These are phyloP conservation scores for Arrhamphus sclerolepis DNA, from an alignment of 2,797 vertebrate species.

Conservation along the genomic window DNA sequence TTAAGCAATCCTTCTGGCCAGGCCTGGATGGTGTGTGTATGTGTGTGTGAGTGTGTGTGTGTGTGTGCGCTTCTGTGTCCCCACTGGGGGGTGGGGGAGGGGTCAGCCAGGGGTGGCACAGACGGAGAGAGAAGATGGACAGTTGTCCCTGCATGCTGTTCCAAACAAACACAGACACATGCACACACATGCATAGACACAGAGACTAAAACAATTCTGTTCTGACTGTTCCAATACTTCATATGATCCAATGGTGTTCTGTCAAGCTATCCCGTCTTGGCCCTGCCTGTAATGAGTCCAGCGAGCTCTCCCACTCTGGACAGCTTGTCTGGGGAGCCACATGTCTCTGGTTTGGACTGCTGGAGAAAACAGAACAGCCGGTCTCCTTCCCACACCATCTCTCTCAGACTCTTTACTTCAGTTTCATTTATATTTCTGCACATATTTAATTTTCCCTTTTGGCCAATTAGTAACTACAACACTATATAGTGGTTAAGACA, in stretches of 20 bases:
- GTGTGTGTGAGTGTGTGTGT: slow-evolving; percentile 25
- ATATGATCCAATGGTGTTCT: slow-evolving; percentile 78
- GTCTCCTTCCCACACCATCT: slow-evolving; percentile 81
- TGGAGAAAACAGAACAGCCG: slow-evolving; percentile 82
- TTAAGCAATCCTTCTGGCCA: slow-evolving; percentile 74
- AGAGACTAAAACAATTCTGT: slow-evolving; percentile 64
- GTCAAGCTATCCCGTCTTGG: slow-evolving; percentile 78
- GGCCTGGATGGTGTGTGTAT: slow-evolving; percentile 34
- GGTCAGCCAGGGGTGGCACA: slow-evolving; percentile 79
- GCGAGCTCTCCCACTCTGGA: slow-evolving; percentile 80
- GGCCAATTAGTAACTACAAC: slow-evolving; percentile 78
- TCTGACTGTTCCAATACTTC: slow-evolving; percentile 61
- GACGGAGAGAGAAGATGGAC: slow-evolving; percentile 76
- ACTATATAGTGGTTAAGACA: slow-evolving; percentile 59
- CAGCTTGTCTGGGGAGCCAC: slow-evolving; percentile 82
- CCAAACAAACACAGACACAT: slow-evolving; percentile 61
- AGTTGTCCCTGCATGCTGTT: slow-evolving; percentile 67
- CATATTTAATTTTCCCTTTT: slow-evolving; percentile 78
- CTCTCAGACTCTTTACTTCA: slow-evolving; percentile 73
- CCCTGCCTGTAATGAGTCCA: slow-evolving; percentile 79
- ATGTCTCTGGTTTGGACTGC: slow-evolving; percentile 80
- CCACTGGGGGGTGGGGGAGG: slow-evolving; percentile 57
- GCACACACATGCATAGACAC: slow-evolving; percentile 36
- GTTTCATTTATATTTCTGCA: slow-evolving; percentile 74
- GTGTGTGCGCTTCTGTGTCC: slow-evolving; percentile 36